A percentile compares a stretch with the other conserved stretches of the same genome.
Conservation (phyloP, 1,140 invertebrate genomes). For the Drosophila pseudoananassae region DNA sequence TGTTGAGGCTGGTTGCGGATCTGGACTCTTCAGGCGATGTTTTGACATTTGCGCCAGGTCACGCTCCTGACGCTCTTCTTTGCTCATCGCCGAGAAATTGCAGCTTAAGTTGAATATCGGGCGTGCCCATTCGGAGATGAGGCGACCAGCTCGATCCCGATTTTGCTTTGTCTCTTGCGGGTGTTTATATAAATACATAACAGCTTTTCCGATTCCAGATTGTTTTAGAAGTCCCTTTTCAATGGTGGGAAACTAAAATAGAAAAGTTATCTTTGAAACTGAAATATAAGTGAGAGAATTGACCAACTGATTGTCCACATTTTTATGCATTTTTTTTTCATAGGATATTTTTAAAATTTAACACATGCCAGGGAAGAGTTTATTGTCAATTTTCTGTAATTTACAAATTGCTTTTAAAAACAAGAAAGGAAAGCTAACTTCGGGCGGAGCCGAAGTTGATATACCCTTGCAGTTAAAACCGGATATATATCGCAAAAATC, state of each 20-base stretch:
- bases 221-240: conserved; percentile 96
- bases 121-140: conserved; percentile 98
- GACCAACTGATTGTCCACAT: no score
- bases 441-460: no score
- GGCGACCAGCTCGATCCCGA: conserved; percentile 93
- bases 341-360: no score
- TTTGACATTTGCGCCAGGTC: conserved; percentile 95
- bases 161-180: conserved; percentile 98
- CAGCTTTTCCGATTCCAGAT: conserved; percentile 98
- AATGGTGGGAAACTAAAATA: conserved; percentile 93
- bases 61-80: conserved; percentile 94
- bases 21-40: conserved; percentile 86
- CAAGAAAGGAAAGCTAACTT: no score
- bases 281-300: no score
- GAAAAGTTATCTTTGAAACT: neutral
- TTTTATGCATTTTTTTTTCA: no score
- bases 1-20: conserved; percentile 64
- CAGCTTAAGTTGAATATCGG: conserved; percentile 98
- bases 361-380: no score
- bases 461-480: no score
- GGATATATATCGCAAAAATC: no score
- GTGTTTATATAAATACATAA: conserved; percentile 99
- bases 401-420: no score
- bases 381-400: no score
- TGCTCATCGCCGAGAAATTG: conserved; percentile 95